Percentiles rank a stretch among this genome's conserved stretches.
These are phyloP conservation scores for Aphis gossypii DNA, from an alignment of 1,140 invertebrate species.

Conservation along the genomic window DNA sequence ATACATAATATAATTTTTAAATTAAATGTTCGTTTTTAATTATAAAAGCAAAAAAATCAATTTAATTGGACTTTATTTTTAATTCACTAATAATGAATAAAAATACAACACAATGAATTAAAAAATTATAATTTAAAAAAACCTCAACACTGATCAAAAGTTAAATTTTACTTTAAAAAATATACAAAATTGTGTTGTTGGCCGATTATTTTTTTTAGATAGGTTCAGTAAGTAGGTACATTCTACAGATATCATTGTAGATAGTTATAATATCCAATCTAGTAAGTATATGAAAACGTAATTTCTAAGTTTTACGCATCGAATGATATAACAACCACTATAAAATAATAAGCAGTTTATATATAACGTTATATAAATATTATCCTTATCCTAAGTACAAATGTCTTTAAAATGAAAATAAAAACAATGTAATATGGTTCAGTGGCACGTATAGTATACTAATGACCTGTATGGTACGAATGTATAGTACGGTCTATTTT, in stretches of 20 bases:
- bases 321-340: neutral
- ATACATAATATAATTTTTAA: neutral
- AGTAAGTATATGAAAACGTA: neutral
- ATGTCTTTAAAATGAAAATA: slow-evolving; percentile 4
- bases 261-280: neutral
- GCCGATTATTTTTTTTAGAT: neutral
- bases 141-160: neutral
- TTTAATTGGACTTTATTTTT: neutral
- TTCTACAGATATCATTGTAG: neutral
- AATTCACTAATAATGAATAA: neutral
- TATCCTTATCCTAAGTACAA: neutral
- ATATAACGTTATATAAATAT: neutral
- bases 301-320: neutral
- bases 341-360: neutral
- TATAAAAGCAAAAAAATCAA: neutral
- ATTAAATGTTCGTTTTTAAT: neutral
- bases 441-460: neutral
- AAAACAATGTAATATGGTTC: neutral
- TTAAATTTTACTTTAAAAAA: neutral
- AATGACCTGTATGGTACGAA: neutral
- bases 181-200: too few species aligned
- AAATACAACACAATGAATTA: neutral
- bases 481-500: neutral
- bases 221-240: too few species aligned
- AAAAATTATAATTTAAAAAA: neutral